Base-by-base conservation (phyloP, 2,888 invertebrate genomes). In the Drosophila austrosaltans region DNA sequence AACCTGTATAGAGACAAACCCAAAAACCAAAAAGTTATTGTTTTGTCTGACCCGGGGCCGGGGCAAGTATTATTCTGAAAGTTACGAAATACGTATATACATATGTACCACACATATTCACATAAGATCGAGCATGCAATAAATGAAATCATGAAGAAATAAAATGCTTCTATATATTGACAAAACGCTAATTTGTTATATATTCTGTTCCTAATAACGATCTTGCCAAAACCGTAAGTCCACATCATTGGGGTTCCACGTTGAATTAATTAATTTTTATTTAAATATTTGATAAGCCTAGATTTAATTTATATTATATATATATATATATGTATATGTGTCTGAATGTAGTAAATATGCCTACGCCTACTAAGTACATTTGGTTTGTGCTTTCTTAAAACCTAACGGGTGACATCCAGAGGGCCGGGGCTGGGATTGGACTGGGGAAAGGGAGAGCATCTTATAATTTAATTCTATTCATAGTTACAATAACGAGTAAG, bases 351-450 rank as follows among this genome's bases (percentile, higher is more conserved):
- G 57, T 39, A 57, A 36, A 57, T 57, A 57, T 57, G 39, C 39
- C 39, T 57, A 39, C 39, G 39, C 39, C 39, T 57, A 39, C 39
- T 57, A 57, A 39, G 57, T 57, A 39, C 32, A 76, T 81, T 81
- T 85, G 86, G 86, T 85, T 77, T 85, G 77, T 82, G 86, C 82
- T 85, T 82, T 69, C 65, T 75, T 85, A 82, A 42, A 12, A n/a
- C 56, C 48, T 59, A 58, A 60, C 53, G 36, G 30, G 28, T 16
- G n/a, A 48, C 42, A 40, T 39, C 25, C 44, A 53, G 22, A n/a
- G 16, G 36, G 8, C 36, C 5, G 36, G 8, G 32, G 32, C 5
- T 28, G 4, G 30, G 16, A 16, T 16, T 16, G 16, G 28, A 28
- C 2, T 28, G 5, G 36, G 36, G 36, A 36, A 36, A 8, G 36